Percentiles rank a stretch among this genome's conserved stretches.
phyloP scores from a whole-genome alignment of 1,140 invertebrate genomes.

The Diabrotica undecimpunctata region DNA sequence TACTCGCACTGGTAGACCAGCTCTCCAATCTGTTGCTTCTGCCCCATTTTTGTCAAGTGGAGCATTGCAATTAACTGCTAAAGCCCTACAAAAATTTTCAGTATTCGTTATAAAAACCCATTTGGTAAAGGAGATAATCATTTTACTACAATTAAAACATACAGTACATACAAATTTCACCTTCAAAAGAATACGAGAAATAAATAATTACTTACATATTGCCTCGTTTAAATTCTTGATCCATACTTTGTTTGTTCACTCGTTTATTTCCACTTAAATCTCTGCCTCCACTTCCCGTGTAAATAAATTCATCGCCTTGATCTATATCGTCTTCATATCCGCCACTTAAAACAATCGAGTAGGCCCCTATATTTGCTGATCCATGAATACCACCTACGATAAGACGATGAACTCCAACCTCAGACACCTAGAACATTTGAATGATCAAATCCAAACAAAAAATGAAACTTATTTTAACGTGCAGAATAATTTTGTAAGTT shows the following conservation, averaged over 20 bases:
- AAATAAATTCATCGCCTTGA: slow-evolving; percentile 77
- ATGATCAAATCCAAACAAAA: background rate
- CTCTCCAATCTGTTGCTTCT: slow-evolving; percentile 68
- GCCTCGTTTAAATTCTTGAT: slow-evolving; percentile 73
- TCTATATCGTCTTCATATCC: slow-evolving; percentile 87
- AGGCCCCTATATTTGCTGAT: slow-evolving; percentile 73
- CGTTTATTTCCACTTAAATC: slow-evolving; percentile 82
- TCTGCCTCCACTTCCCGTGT: slow-evolving; percentile 79
- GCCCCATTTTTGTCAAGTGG: slow-evolving; percentile 61
- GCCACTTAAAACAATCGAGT: slow-evolving; percentile 80
- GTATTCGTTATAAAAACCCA: no score
- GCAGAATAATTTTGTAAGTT: no score
- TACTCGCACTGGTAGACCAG: slow-evolving; percentile 75
- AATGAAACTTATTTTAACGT: no score
- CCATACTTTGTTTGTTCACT: slow-evolving; percentile 74
- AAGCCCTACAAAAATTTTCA: slow-evolving; percentile 54
- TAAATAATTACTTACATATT: slow-evolving; percentile 59
- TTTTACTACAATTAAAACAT: no score
- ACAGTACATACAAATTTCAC: no score
- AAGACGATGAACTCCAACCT: slow-evolving; percentile 68
- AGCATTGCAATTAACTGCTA: slow-evolving; percentile 76
- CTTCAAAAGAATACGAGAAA: no score
- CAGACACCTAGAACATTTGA: slow-evolving; percentile 59
- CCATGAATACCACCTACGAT: slow-evolving; percentile 84
- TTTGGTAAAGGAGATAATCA: no score